Conservation (phyloP, 2,797 vertebrate species). For the Oryzias sinensis region DNA sequence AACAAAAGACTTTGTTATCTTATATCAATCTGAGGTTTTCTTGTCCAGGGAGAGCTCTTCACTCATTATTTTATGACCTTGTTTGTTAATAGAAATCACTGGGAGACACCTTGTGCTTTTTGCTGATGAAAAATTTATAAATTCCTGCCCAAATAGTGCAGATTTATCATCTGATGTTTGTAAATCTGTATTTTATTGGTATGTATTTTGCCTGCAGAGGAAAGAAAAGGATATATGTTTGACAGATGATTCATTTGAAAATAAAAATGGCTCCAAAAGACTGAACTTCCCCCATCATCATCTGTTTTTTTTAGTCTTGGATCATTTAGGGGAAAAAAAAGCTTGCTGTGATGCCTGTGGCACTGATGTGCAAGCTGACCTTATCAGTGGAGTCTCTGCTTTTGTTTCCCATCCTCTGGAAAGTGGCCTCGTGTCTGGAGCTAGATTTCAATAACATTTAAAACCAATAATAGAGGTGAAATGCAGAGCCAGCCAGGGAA, state of each 20-base stretch:
- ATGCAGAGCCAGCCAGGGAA: constrained; percentile 29
- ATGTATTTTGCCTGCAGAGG: constrained; percentile 42
- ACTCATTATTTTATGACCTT: constrained; percentile 46
- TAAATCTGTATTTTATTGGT: constrained; percentile 53
- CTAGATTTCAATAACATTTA: constrained; percentile 69
- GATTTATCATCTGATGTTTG: constrained; percentile 42
- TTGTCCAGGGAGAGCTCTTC: constrained; percentile 39
- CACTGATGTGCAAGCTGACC: constrained; percentile 72
- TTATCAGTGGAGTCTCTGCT: constrained; percentile 70
- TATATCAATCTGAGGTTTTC: constrained; percentile 43
- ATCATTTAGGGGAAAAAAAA: constrained; percentile 63
- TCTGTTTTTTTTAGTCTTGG: constrained; percentile 11
- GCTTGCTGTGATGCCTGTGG: constrained; percentile 72
- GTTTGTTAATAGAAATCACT: constrained; percentile 56
- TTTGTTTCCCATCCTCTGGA: constrained; percentile 58
- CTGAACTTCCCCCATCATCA: constrained; percentile 6
- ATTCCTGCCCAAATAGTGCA: constrained; percentile 51
- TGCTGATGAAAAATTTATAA: constrained; percentile 62
- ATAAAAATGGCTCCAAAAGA: too few species aligned
- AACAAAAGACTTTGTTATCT: constrained; percentile 55
- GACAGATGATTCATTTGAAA: constrained; percentile 31
- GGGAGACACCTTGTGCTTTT: constrained; percentile 52
- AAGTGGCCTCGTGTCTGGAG: constrained; percentile 36
- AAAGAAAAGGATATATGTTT: constrained; percentile 38
- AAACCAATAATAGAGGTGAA: constrained; percentile 41